phyloP scores from a whole-genome alignment of 2,888 invertebrate genomes.

The Eubasilissa splendida region DNA sequence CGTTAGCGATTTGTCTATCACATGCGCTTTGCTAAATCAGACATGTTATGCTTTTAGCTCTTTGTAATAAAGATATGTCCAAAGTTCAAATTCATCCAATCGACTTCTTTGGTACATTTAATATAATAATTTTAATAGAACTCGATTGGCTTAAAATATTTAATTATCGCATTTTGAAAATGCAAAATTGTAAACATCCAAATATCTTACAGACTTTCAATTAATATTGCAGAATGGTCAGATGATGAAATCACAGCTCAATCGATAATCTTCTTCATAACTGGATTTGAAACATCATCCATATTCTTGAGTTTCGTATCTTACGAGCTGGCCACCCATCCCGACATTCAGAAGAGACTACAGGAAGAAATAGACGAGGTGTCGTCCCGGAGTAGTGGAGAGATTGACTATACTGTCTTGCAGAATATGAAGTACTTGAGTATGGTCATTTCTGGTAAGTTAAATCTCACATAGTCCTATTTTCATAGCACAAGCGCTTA shows the following conservation, averaged over 20 bases:
- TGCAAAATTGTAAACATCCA: too few relatives aligned
- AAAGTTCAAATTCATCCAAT: too few relatives aligned
- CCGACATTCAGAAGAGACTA: conserved; percentile 25
- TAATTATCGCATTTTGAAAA: too few relatives aligned
- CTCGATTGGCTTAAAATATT: too few relatives aligned
- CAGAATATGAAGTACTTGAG: conserved; percentile 75
- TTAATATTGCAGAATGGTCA: conserved; percentile 67
- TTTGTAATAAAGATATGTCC: too few relatives aligned
- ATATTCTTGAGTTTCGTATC: conserved; percentile 39
- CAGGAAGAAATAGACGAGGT: conserved; percentile 41
- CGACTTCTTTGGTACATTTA: too few relatives aligned
- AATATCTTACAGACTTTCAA: too few relatives aligned
- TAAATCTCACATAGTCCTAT: neutral
- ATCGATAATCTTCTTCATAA: conserved; percentile 42
- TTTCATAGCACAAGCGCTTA: neutral
- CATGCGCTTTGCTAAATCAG: too few relatives aligned
- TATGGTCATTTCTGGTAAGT: conserved; percentile 73
- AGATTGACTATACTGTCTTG: conserved; percentile 70
- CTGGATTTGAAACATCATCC: conserved; percentile 38
- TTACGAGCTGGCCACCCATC: conserved; percentile 38
- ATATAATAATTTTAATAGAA: too few relatives aligned
- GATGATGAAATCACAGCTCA: conserved; percentile 63
- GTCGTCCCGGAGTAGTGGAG: conserved; percentile 59
- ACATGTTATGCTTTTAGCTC: too few relatives aligned
- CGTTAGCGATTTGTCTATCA: too few relatives aligned